Evolutionary conservation across 2,888 invertebrate species (phyloP).

Genomic region (Diplolepis rosae): DNA sequence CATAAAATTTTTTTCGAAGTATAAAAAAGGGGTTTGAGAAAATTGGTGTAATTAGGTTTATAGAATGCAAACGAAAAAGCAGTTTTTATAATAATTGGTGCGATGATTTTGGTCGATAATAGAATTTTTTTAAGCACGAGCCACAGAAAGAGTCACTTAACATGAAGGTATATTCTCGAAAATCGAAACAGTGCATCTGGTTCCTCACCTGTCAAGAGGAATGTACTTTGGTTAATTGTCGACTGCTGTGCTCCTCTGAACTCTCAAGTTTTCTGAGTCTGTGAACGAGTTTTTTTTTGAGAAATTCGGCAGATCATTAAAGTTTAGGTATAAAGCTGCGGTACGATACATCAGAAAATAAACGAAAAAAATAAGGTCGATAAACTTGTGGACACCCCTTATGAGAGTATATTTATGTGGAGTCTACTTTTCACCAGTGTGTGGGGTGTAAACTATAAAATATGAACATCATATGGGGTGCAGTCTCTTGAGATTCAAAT

Average conservation of each 20-base stretch:
- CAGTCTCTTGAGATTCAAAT: not conserved
- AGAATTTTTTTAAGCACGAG: slow-evolving; percentile 15
- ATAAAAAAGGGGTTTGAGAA: not conserved
- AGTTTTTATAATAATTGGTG: not conserved
- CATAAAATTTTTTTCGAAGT: too few species aligned
- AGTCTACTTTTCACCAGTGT: too few species aligned
- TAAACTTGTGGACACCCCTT: not conserved
- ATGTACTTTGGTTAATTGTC: slow-evolving; percentile 2
- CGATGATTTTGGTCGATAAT: slow-evolving; percentile 4
- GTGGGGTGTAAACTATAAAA: too few species aligned
- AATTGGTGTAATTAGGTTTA: not conserved
- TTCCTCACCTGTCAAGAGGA: slow-evolving; percentile 6
- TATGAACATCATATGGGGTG: not conserved
- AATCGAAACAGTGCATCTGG: slow-evolving; percentile 7
- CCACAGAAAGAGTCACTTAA: slow-evolving; percentile 10
- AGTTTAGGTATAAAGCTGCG: not conserved
- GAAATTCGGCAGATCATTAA: not conserved
- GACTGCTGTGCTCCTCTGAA: slow-evolving; percentile 6
- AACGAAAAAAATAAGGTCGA: not conserved
- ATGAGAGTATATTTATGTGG: not conserved
- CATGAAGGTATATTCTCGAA: slow-evolving; percentile 18
- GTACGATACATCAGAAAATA: not conserved
- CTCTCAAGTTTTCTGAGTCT: not conserved
- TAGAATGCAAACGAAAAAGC: slow-evolving; percentile 1
- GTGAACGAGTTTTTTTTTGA: slow-evolving; percentile 10